phyloP scores from a whole-genome alignment of 2,113 vertebrate genomes.

The Capra hircus region DNA sequence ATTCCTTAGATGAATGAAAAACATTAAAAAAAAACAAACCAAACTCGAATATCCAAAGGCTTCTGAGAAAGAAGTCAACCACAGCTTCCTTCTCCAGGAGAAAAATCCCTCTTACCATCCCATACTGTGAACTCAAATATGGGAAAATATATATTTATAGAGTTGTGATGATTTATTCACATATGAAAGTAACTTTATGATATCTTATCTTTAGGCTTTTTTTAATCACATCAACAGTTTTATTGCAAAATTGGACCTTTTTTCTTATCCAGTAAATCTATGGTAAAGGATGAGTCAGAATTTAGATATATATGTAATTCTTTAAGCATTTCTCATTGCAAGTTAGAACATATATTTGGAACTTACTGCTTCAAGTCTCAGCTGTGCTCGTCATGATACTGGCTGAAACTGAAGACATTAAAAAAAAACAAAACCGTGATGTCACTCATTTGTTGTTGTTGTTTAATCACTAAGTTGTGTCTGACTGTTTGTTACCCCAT shows the following conservation, averaged over 20 bases:
- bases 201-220: constrained; percentile 58
- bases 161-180: constrained; percentile 19
- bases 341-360: constrained; percentile 20
- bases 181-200: constrained; percentile 13
- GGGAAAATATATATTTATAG: constrained; percentile 57
- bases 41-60: not conserved
- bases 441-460: not conserved
- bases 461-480: not conserved
- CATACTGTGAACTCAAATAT: constrained; percentile 53
- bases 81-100: constrained; percentile 58
- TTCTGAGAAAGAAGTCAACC: constrained; percentile 48
- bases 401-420: constrained; percentile 55
- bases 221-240: constrained; percentile 38
- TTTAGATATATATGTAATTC: not conserved
- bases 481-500: not conserved
- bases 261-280: constrained; percentile 54
- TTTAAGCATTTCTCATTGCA: constrained; percentile 22
- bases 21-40: not conserved
- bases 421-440: constrained; percentile 33
- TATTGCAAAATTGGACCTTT: constrained; percentile 60
- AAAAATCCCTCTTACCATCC: constrained; percentile 58
- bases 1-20: constrained; percentile 38
- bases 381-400: constrained; percentile 45
- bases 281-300: constrained; percentile 14
- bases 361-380: constrained; percentile 3